phyloP scores from a whole-genome alignment of 64 coral and sea anemone species.

The Stichodactyla mertensii region DNA sequence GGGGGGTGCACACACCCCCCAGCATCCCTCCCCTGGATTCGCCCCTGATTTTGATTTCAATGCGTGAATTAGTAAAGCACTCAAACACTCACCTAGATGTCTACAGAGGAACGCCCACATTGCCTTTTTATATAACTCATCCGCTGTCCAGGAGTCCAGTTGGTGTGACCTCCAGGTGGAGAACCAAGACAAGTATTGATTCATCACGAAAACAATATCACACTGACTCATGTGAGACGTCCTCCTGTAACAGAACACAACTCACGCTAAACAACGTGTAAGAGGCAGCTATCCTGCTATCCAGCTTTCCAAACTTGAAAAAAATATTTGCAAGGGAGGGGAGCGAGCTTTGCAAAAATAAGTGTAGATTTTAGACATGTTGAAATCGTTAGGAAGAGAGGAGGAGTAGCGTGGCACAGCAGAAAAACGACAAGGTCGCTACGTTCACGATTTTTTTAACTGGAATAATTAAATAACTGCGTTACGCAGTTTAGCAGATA shows the following conservation, averaged over 20 bases:
- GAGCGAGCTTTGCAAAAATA: too few relatives aligned
- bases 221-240: slow-evolving; percentile 72
- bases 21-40: too few relatives aligned
- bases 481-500: too few relatives aligned
- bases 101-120: slow-evolving; percentile 69
- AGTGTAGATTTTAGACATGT: too few relatives aligned
- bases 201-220: slow-evolving; percentile 59
- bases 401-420: too few relatives aligned
- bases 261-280: not conserved
- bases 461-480: too few relatives aligned
- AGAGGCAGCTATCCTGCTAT: not conserved
- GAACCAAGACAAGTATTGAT: slow-evolving; percentile 17
- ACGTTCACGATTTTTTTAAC: too few relatives aligned
- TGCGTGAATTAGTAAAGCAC: too few relatives aligned
- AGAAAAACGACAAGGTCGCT: too few relatives aligned
- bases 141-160: slow-evolving; percentile 40
- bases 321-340: not conserved
- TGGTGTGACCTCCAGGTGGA: slow-evolving; percentile 18
- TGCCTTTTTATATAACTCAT: slow-evolving; percentile 48
- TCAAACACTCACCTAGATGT: slow-evolving; percentile 46
- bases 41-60: too few relatives aligned
- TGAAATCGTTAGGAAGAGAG: not conserved
- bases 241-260: slow-evolving; percentile 21
- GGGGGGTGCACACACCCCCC: too few relatives aligned
- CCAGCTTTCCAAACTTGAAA: not conserved